Base-by-base conservation (phyloP, 1,140 invertebrate genomes). In the Phocides pigmalion region DNA sequence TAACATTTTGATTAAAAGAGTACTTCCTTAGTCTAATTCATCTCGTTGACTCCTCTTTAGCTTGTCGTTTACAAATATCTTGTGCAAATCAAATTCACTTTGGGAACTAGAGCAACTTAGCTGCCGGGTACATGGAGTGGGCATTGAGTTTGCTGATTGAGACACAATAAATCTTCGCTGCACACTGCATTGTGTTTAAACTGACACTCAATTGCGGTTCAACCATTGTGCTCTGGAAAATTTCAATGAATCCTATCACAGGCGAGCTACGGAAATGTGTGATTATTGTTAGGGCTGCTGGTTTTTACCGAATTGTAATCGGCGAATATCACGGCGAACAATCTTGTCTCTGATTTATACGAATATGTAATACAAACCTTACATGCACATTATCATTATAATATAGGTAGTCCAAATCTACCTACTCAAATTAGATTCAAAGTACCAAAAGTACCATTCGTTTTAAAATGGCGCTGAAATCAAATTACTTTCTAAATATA, bases 191-290 rank as follows among this genome's bases (percentile, higher is more conserved):
- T 59, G 56, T 59, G 56, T 35, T 59, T 46, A 59, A 59, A 28
- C 56, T 59, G 56, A 46, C 56, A 47, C 56, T 59, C 56, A 59
- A 59, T 59, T 59, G 56, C 17, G 54, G 56, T 59, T 59, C 56
- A 16, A 32, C 14, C 42, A 59, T 47, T 47, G 42, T 59, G 44
- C 25, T 59, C 20, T 22, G 37, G 56, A 59, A 25, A 47, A 59
- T 59, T 59, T 47, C 41, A 59, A 59, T 59, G 56, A 20, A 59
- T 47, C 56, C 56, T 59, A 59, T 59, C 56, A 47, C 41, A 47
- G 41, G 8, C 41, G 56, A 44, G 41, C 20, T 58, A 42, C 42
- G 56, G 56, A 59, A 59, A 59, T 59, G 42, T 47, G 56, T 35
- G 56, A 59, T 59, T 59, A 47, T 17, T 19, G 22, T 32, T 17